Percentiles rank a stretch among this genome's conserved stretches.
Conservation (phyloP, 1,140 invertebrate genomes). For the Drosophila varians region DNA sequence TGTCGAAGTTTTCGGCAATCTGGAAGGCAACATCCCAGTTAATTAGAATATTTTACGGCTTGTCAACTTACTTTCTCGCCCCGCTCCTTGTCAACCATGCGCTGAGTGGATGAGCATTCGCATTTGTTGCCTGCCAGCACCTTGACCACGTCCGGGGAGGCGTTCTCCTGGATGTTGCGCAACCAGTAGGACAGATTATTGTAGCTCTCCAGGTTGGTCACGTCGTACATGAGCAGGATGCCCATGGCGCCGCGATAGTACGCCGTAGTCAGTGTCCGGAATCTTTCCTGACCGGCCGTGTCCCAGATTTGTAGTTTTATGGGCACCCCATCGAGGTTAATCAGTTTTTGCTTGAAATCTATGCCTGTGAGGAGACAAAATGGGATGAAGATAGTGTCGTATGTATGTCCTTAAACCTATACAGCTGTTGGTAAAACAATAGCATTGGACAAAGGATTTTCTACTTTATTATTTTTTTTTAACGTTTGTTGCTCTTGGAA, state of each 20-base stretch:
- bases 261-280: slow-evolving; percentile 91
- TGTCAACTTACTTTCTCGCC: slow-evolving; percentile 88
- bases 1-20: slow-evolving; percentile 95
- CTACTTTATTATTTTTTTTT: too few species aligned
- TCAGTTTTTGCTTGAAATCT: slow-evolving; percentile 96
- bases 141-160: slow-evolving; percentile 93
- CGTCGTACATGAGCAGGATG: slow-evolving; percentile 94
- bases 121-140: slow-evolving; percentile 94
- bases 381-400: slow-evolving; percentile 21
- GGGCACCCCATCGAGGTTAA: slow-evolving; percentile 92
- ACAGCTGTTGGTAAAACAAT: neutral
- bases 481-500: neutral
- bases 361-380: slow-evolving; percentile 87
- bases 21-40: slow-evolving; percentile 69
- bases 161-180: slow-evolving; percentile 94
- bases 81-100: slow-evolving; percentile 90
- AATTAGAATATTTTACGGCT: neutral
- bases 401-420: neutral
- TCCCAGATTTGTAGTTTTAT: slow-evolving; percentile 96
- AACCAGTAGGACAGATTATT: slow-evolving; percentile 94
- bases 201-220: slow-evolving; percentile 93
- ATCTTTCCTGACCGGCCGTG: slow-evolving; percentile 85
- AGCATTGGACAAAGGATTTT: neutral
- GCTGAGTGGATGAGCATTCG: slow-evolving; percentile 88
- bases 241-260: slow-evolving; percentile 95